phyloP scores from a whole-genome alignment of 1,140 invertebrate genomes.

The Brachionus rubens region DNA sequence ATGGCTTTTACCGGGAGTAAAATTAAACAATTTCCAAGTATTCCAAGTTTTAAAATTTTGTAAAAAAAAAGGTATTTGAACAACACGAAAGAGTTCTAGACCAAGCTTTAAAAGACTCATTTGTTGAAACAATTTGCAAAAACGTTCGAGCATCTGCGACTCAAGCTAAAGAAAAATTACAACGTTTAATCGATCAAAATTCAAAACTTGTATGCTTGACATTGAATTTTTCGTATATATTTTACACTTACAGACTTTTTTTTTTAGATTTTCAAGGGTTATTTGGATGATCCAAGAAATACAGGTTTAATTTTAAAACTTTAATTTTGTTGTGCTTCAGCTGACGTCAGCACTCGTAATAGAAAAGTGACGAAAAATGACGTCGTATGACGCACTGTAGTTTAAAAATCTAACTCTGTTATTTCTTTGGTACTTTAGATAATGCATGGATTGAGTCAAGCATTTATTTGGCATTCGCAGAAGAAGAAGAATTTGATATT shows the following conservation, averaged over 20 bases:
- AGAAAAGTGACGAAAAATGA: too few species aligned
- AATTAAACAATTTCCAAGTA: neutral
- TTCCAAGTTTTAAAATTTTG: neutral
- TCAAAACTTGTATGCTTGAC: neutral
- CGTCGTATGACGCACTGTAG: too few species aligned
- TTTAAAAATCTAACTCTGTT: too few species aligned
- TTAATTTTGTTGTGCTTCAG: too few species aligned
- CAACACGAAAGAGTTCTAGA: neutral
- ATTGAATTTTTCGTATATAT: too few species aligned
- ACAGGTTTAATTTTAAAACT: neutral
- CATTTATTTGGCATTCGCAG: too few species aligned
- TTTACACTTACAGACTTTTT: too few species aligned
- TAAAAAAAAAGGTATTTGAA: neutral
- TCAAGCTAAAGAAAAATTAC: too few species aligned
- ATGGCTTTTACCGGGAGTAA: neutral
- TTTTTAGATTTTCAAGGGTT: conserved; percentile 2
- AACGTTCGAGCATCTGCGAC: too few species aligned
- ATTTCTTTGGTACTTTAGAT: neutral
- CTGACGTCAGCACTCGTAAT: too few species aligned
- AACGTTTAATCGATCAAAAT: too few species aligned
- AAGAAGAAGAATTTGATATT: too few species aligned
- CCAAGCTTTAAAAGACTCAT: neutral
- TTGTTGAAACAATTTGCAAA: neutral
- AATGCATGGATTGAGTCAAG: conserved; percentile 30
- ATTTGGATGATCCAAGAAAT: conserved; percentile 24